Percentiles rank a stretch among this genome's conserved stretches.
phyloP scores from a whole-genome alignment of 2,797 vertebrate genomes.

The Telmatherina bonti region DNA sequence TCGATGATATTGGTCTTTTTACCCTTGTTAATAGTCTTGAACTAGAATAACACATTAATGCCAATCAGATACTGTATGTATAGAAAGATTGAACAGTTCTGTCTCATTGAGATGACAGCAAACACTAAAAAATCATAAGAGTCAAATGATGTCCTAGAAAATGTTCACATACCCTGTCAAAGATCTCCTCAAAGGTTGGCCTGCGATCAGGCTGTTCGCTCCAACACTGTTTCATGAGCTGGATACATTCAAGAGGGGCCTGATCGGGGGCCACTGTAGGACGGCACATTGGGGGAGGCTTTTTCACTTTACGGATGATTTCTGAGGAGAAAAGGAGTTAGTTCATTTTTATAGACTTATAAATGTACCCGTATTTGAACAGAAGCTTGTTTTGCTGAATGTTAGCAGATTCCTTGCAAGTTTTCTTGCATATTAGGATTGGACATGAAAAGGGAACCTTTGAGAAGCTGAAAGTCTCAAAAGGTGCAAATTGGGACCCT shows the following conservation, averaged over 20 bases:
- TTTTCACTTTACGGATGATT: conserved; percentile 88
- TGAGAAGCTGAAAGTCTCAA: background rate
- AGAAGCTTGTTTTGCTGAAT: background rate
- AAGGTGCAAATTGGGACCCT: background rate
- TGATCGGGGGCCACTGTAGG: conserved; percentile 88
- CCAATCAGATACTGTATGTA: background rate
- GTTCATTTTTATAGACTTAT: background rate
- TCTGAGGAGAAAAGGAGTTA: conserved; percentile 68
- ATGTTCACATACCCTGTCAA: conserved; percentile 86
- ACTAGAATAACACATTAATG: conserved; percentile 59
- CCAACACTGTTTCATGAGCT: conserved; percentile 91
- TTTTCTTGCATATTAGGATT: background rate
- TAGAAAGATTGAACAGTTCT: background rate
- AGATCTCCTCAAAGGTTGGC: conserved; percentile 86
- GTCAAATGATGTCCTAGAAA: background rate
- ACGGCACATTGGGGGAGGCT: conserved; percentile 89
- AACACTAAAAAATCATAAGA: background rate
- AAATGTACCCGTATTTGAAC: background rate
- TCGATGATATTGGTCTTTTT: conserved; percentile 90
- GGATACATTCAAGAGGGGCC: conserved; percentile 89
- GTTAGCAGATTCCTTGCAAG: background rate
- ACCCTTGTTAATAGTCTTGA: conserved; percentile 88
- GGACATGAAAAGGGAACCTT: background rate
- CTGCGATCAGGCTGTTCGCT: conserved; percentile 87
- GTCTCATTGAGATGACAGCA: background rate